These are phyloP conservation scores for Dendronephthya gigantea DNA, from an alignment of 64 coral and sea anemone species.

Conservation along the genomic window DNA sequence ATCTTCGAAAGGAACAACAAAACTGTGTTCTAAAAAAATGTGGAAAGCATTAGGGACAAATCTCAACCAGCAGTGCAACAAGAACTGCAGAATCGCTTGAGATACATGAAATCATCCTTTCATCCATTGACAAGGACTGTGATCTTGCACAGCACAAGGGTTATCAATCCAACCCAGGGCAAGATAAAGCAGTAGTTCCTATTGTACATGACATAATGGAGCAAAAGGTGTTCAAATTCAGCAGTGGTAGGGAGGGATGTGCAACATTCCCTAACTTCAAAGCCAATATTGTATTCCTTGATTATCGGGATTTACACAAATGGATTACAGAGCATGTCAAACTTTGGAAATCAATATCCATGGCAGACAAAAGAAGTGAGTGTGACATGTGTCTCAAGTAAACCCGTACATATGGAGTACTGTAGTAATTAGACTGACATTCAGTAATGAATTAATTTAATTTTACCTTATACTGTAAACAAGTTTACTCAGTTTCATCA, in stretches of 20 bases:
- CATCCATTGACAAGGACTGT: conserved; percentile 28
- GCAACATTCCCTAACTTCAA: conserved; percentile 29
- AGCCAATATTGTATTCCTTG: conserved; percentile 20
- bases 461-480: not conserved
- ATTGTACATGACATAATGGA: not conserved
- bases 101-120: not conserved
- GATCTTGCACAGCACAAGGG: not conserved
- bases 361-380: not conserved
- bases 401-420: not conserved
- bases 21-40: conserved; percentile 28
- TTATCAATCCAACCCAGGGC: not conserved
- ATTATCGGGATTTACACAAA: conserved; percentile 34
- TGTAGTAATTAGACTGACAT: not conserved
- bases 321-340: conserved; percentile 33
- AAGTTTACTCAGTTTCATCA: too few species aligned
- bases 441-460: not conserved
- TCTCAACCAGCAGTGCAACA: conserved; percentile 31
- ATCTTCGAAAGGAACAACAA: conserved; percentile 35
- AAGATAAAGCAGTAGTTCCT: conserved; percentile 11
- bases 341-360: conserved; percentile 10
- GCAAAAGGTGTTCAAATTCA: not conserved
- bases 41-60: conserved; percentile 34
- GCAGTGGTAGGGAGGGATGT: not conserved
- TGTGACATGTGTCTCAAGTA: too few species aligned
- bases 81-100: conserved; percentile 26